phyloP scores from a whole-genome alignment of 2,888 invertebrate genomes.

The Cremastinae sp. region DNA sequence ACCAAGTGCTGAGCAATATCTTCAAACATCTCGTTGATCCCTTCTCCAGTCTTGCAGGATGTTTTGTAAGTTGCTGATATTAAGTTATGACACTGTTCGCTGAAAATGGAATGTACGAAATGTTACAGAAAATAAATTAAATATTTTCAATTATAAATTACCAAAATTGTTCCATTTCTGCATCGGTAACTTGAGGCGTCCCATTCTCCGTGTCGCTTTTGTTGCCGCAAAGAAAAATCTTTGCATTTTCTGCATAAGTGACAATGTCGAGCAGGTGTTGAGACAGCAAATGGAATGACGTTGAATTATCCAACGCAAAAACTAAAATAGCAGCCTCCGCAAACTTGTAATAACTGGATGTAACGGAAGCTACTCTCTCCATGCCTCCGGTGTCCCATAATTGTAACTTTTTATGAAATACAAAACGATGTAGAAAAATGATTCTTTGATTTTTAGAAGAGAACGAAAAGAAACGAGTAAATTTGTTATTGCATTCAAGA shows the following conservation, averaged over 20 bases:
- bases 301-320: conserved; percentile 93
- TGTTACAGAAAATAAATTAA: conserved; percentile 5
- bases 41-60: conserved; percentile 93
- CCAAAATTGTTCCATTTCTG: conserved; percentile 94
- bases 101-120: conserved; percentile 77
- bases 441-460: neutral
- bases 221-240: conserved; percentile 96
- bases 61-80: conserved; percentile 94
- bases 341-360: conserved; percentile 97
- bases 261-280: conserved; percentile 96
- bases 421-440: neutral
- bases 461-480: neutral
- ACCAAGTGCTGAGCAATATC: conserved; percentile 92
- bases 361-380: conserved; percentile 97
- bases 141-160: conserved; percentile 74
- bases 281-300: conserved; percentile 94
- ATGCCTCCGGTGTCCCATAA: conserved; percentile 98
- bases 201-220: conserved; percentile 90
- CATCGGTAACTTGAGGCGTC: conserved; percentile 90
- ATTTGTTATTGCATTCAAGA: too few species aligned
- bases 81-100: conserved; percentile 95
- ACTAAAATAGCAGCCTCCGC: conserved; percentile 96
- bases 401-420: conserved; percentile 89
- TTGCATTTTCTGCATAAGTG: conserved; percentile 96
- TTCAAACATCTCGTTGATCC: conserved; percentile 94